Evolutionary conservation across 2,888 invertebrate species (phyloP), one percentile per base, ranked within the genome.

Genomic region (Mythimna impura): DNA sequence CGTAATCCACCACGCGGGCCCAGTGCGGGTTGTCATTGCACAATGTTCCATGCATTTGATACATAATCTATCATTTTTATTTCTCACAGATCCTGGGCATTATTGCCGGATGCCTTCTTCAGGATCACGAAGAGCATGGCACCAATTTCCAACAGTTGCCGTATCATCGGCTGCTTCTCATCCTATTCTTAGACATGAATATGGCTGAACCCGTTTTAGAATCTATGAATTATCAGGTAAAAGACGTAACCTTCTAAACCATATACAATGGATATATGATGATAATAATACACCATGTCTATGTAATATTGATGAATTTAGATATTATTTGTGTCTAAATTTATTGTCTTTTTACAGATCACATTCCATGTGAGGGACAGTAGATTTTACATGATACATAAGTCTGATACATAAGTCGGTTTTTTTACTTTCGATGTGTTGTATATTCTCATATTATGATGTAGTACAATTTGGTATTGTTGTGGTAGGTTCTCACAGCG

Each of bases 91-190:
- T 97, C 67, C 96, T 99, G 81, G 99, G 99, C 40, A 99, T 99
- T 86, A 98, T 99, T 6, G 98, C 99, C 9, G 99, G 99, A 3
- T 99, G 99, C 71, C 96, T 99, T 76, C 96, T 99, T 70, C 99
- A 99, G 94, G 99, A 99, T 92, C 99, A 99, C 88, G 99, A 99
- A 83, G 97, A 98, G 82, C 98, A 99, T 64, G 97, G 97, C 73
- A 97, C 97, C 0, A 98, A 98, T 80, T 99, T 99, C 96, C 99
- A 99, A 91, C 99, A 99, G 94, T 96, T 99, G 89, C 99, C 99
- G 1, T 99, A 99, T 94, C 99, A 99, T 92, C 97, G 99, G 66
- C 98, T 99, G 81, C 98, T 99, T 88, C 98, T 99, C 79, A 99
- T 99, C 97, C 97, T 99, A 61, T 99, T 99, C 95, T 97, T 99